Evolutionary conservation across 2,113 vertebrate species (phyloP).

Genomic region (Pygoscelis adeliae): DNA sequence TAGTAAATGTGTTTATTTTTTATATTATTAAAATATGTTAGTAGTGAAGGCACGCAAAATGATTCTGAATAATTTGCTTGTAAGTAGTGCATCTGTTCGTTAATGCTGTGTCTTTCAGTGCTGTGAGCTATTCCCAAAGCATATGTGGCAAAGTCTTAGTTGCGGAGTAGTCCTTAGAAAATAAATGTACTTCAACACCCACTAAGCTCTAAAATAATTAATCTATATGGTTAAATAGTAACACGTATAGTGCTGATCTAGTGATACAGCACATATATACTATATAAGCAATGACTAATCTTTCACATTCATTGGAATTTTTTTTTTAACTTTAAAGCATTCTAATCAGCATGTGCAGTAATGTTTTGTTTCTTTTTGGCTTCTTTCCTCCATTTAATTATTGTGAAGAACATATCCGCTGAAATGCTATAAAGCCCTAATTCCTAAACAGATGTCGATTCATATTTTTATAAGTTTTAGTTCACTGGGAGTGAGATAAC

Average conservation of each 20-base stretch:
- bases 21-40: neutral
- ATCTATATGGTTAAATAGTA: constrained; percentile 27
- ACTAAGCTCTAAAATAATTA: neutral
- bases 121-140: neutral
- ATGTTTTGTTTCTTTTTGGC: neutral
- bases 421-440: neutral
- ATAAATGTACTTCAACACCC: neutral
- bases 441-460: neutral
- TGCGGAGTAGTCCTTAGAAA: neutral
- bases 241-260: neutral
- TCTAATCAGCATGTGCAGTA: neutral
- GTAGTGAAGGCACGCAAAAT: neutral
- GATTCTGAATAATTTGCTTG: neutral
- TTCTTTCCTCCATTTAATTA: neutral
- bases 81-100: neutral
- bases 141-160: neutral
- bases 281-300: constrained; percentile 20
- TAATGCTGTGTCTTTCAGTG: neutral
- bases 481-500: neutral
- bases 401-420: neutral
- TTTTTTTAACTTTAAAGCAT: neutral
- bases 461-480: neutral
- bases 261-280: neutral
- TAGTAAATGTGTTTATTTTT: neutral
- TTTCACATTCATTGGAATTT: neutral